These are phyloP conservation scores for Aphodius granarius DNA, from an alignment of 2,888 invertebrate species.

Conservation along the genomic window DNA sequence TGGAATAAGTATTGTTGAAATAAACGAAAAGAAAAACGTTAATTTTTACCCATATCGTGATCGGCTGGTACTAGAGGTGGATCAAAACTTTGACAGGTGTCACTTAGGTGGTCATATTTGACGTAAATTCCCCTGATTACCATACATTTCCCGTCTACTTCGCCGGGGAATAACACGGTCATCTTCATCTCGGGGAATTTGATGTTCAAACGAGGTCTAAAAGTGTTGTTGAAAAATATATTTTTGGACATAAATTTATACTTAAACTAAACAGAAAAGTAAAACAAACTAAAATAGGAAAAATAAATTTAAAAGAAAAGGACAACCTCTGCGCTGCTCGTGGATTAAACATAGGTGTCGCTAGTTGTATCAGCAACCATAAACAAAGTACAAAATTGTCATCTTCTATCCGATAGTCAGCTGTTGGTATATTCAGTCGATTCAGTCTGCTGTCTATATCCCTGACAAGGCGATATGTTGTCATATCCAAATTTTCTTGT, in stretches of 20 bases:
- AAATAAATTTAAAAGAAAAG: too few species aligned
- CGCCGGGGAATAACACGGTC: conserved; percentile 53
- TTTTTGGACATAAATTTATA: not conserved
- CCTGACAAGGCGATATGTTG: conserved; percentile 56
- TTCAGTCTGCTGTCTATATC: conserved; percentile 55
- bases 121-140: conserved; percentile 57
- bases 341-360: conserved; percentile 49
- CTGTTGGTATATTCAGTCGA: conserved; percentile 53
- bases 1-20: too few species aligned
- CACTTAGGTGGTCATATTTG: conserved; percentile 60
- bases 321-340: conserved; percentile 42
- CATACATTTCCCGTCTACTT: conserved; percentile 51
- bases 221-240: not conserved
- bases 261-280: not conserved
- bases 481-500: conserved; percentile 53
- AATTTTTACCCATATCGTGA: conserved; percentile 27
- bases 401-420: conserved; percentile 51
- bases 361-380: conserved; percentile 55
- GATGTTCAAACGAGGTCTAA: conserved; percentile 52
- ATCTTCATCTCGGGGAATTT: conserved; percentile 54
- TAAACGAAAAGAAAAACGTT: not conserved
- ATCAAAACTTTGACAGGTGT: conserved; percentile 49
- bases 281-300: not conserved
- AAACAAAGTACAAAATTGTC: conserved; percentile 52
- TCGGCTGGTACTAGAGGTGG: conserved; percentile 29